Evolutionary conservation across 2,797 vertebrate genomes (phyloP).

Genomic region (Lycodopsis pacificus): DNA sequence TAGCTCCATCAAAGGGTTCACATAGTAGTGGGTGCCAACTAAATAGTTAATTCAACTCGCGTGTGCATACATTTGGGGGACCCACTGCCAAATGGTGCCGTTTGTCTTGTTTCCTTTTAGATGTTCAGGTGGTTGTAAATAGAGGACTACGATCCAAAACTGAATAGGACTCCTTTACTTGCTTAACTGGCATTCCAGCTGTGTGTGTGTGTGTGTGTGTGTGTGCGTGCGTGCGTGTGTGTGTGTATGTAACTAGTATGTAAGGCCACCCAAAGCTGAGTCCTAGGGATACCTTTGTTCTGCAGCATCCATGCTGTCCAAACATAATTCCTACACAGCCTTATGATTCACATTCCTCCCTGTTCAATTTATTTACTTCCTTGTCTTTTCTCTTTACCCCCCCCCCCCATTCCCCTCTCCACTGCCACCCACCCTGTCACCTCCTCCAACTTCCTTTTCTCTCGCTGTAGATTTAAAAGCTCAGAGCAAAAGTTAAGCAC

Average conservation of each 20-base stretch:
- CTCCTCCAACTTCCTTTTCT: constrained; percentile 6
- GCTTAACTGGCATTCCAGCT: constrained; percentile 24
- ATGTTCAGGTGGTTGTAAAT: constrained; percentile 43
- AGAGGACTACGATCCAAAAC: background rate
- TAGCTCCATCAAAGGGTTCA: background rate
- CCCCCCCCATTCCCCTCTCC: background rate
- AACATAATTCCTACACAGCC: constrained; percentile 25
- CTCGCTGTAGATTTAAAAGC: constrained; percentile 8
- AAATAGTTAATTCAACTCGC: background rate
- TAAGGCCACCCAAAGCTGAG: constrained; percentile 49
- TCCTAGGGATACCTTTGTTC: constrained; percentile 54
- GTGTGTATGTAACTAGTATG: background rate
- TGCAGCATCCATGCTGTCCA: constrained; percentile 41
- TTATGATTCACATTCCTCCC: constrained; percentile 43
- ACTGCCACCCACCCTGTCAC: constrained; percentile 21
- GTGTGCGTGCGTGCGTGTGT: constrained; percentile 22
- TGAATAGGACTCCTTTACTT: constrained; percentile 46
- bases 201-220: constrained; percentile 39
- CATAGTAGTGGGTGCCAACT: background rate
- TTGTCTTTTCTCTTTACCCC: constrained; percentile 14
- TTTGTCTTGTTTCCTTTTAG: constrained; percentile 33
- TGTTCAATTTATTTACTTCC: constrained; percentile 23
- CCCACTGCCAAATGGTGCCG: background rate
- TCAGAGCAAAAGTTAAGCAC: background rate
- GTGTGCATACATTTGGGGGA: constrained; percentile 6